phyloP scores from a whole-genome alignment of 1,140 invertebrate species.

The Drosophila sproati region DNA sequence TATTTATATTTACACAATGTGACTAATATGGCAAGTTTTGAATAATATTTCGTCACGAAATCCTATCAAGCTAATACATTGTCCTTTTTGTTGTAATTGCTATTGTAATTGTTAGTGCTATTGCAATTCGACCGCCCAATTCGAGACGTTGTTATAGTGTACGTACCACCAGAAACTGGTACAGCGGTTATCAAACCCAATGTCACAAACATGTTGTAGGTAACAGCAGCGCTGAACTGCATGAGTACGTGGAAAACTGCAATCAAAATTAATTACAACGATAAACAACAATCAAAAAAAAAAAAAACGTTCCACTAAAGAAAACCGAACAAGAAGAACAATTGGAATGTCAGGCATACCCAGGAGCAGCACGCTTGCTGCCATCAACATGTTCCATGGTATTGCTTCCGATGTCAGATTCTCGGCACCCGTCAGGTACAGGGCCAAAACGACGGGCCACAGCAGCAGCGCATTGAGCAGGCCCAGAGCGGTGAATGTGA shows the following conservation, averaged over 20 bases:
- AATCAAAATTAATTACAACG: slow-evolving; percentile 84
- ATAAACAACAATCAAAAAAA: slow-evolving; percentile 47
- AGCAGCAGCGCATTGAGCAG: slow-evolving; percentile 92
- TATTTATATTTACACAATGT: slow-evolving; percentile 18
- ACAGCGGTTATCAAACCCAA: slow-evolving; percentile 95
- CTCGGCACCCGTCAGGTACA: slow-evolving; percentile 94
- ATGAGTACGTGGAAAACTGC: slow-evolving; percentile 95
- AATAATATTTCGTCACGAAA: slow-evolving; percentile 62
- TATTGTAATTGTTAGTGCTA: slow-evolving; percentile 1
- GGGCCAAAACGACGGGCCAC: slow-evolving; percentile 93
- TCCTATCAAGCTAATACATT: slow-evolving; percentile 20
- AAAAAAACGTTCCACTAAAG: slow-evolving; percentile 5
- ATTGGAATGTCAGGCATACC: slow-evolving; percentile 85
- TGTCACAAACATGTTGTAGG: slow-evolving; percentile 96
- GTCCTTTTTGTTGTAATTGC: slow-evolving; percentile 8
- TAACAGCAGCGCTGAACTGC: slow-evolving; percentile 95
- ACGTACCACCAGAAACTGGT: slow-evolving; percentile 95
- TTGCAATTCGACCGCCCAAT: not conserved
- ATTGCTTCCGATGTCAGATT: slow-evolving; percentile 90
- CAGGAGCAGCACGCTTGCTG: slow-evolving; percentile 91
- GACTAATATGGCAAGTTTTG: slow-evolving; percentile 50
- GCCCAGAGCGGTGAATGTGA: slow-evolving; percentile 95
- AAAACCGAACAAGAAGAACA: not conserved
- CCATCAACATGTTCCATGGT: slow-evolving; percentile 92
- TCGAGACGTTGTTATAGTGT: slow-evolving; percentile 21